Evolutionary conservation across 1,140 invertebrate genomes (phyloP), one percentile per base, ranked within the genome.

Genomic region (Drosophila sproati): DNA sequence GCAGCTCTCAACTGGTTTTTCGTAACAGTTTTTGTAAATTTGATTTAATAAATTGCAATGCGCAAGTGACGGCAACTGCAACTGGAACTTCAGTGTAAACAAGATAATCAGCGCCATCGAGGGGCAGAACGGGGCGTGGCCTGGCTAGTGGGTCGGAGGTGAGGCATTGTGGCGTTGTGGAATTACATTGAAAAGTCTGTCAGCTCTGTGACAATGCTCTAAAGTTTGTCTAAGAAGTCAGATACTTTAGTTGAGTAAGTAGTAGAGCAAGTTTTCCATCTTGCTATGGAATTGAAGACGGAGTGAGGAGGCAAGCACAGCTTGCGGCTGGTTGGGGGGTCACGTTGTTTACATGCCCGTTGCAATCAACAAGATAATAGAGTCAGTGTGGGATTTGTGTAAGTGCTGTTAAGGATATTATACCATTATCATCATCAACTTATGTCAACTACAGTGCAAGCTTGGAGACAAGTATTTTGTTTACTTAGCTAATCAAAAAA

Each of bases 31-130:
- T 64, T 75, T 72, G 68, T 79, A 73, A 72, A 87, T 87, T 76
- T 79, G 73, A 87, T 87, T 88, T 88, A 87, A 87, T 87, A 87
- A 87, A 87, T 87, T 82, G 76, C 64, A 67, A 43, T 37, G 39
- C 48, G 62, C 57, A 47, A 51, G 29, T 47, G 52, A 48, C 64
- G 29, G 37, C 75, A 76, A 67, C 64, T 71, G 64, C 77, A 67
- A 75, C 80, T 56, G 67, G 74, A 64, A 70, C 76, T 77, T 73
- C 64, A 73, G 73, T 83, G 83, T 83, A 89, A 88, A 88, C 83
- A 88, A 83, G 85, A 88, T 81, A 88, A 88, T 88, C 85, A 83
- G 78, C 83, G 78, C 63, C 37, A 41, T 41, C 39, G 8, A 41
- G 47, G 32, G 51, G 39, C 55, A 55, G 56, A 67, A 82, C 34